A percentile compares a stretch with the other conserved stretches of the same genome.
These are phyloP conservation scores for Tetrax tetrax DNA, from an alignment of 2,113 vertebrate genomes.

Conservation along the genomic window DNA sequence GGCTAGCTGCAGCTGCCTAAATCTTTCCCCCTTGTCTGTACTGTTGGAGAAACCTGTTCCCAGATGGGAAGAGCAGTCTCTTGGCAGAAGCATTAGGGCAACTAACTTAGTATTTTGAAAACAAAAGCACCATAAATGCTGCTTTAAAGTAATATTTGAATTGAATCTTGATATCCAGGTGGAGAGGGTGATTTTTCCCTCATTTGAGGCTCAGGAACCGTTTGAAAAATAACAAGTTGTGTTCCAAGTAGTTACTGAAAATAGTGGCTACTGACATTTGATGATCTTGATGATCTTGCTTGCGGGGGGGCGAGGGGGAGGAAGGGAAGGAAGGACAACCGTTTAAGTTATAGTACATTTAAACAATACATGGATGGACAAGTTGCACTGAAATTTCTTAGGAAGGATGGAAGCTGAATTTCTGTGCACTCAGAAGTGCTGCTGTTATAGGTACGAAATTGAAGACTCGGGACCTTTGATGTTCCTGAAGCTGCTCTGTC, in stretches of 20 bases:
- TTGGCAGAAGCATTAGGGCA: not conserved
- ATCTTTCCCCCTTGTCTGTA: not conserved
- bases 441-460: not conserved
- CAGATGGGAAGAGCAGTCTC: not conserved
- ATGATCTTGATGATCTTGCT: accelerated
- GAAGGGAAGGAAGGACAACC: not conserved
- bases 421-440: not conserved
- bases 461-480: not conserved
- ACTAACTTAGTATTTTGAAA: not conserved
- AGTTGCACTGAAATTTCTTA: not conserved
- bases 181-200: not conserved
- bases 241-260: not conserved
- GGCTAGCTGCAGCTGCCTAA: not conserved
- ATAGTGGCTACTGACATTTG: not conserved
- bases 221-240: not conserved
- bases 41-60: not conserved
- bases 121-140: not conserved
- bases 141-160: not conserved
- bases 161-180: not conserved
- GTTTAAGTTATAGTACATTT: not conserved
- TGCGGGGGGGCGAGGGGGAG: not conserved
- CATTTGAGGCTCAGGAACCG: not conserved
- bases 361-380: not conserved
- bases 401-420: not conserved
- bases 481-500: not conserved